These are phyloP conservation scores for Elachura formosa DNA, from an alignment of 2,113 vertebrate species.

Conservation along the genomic window DNA sequence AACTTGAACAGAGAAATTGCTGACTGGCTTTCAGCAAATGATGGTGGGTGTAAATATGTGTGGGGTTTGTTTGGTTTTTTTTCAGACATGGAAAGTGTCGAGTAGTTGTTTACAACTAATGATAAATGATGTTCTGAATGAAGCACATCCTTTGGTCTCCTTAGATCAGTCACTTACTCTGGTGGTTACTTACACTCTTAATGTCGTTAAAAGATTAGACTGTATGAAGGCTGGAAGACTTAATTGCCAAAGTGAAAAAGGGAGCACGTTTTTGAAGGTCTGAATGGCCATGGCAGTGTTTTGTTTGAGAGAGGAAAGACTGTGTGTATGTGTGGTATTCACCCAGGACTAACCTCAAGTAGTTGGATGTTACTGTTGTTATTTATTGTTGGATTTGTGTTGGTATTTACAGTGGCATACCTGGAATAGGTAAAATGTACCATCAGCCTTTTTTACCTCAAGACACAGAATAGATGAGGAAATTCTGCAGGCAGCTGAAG, in stretches of 20 bases:
- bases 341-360: neutral
- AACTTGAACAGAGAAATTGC: neutral
- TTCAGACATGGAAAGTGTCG: neutral
- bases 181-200: neutral
- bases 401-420: neutral
- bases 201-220: neutral
- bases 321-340: neutral
- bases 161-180: neutral
- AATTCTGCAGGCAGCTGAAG: neutral
- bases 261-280: neutral
- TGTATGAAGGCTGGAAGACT: neutral
- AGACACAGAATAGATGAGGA: neutral
- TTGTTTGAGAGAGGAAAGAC: neutral
- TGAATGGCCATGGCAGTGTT: neutral
- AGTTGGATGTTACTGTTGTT: neutral
- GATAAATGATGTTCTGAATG: neutral
- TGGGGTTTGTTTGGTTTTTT: neutral
- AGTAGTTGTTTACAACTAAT: neutral
- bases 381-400: neutral
- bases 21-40: neutral
- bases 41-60: neutral
- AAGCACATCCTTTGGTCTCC: neutral
- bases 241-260: neutral
- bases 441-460: neutral
- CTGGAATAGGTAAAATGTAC: neutral